Base-by-base conservation (phyloP, 2,113 vertebrate genomes). In the Shinisaurus crocodilurus region DNA sequence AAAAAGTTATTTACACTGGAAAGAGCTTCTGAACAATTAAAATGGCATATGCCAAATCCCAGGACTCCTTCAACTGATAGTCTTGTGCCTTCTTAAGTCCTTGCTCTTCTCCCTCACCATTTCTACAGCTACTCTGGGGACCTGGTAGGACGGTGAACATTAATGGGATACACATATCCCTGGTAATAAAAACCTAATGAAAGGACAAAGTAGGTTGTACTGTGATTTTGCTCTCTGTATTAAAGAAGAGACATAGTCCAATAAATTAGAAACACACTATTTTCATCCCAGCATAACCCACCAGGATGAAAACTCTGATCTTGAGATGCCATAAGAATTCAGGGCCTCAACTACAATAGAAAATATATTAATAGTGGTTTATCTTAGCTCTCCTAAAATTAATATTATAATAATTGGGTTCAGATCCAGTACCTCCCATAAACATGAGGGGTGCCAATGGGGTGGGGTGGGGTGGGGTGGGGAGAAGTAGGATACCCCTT, bases 1-100 rank as follows among this genome's bases (percentile, higher is more conserved):
- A 37, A 69, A 25, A 45, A 50, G 10, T 88, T 88, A 81, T 88
- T 88, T 88, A 80, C 34, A 80, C 45, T 69, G 75, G 86, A 29
- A 43, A 77, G 50, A 32, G 57, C 6, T 60, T 25, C 6, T n/a
- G 72, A 63, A 43, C 63, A 65, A 77, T 87, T 45, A 63, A 79
- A 63, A 25, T 48, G 43, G n/a, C 45, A 45, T 50, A 57, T 40
- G 67, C 63, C 29, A 75, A 63, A 43, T 76, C 25, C 75, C 54
- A 74, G 72, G 29, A 32, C 29, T 67, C 29, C 34, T 81, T 88
- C 20, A 34, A 81, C 6, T 9, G 20, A 80, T 54, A 75, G 76
- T 27, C 87, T 16, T 80, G 45, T 79, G 70, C 1, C 54, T 57
- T 8, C 27, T 16, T 57, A 43, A 40, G 37, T 12, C 18, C 67